A percentile compares a stretch with the other conserved stretches of the same genome.
phyloP scores from a whole-genome alignment of 2,888 invertebrate species.

The Diabrotica balteata region DNA sequence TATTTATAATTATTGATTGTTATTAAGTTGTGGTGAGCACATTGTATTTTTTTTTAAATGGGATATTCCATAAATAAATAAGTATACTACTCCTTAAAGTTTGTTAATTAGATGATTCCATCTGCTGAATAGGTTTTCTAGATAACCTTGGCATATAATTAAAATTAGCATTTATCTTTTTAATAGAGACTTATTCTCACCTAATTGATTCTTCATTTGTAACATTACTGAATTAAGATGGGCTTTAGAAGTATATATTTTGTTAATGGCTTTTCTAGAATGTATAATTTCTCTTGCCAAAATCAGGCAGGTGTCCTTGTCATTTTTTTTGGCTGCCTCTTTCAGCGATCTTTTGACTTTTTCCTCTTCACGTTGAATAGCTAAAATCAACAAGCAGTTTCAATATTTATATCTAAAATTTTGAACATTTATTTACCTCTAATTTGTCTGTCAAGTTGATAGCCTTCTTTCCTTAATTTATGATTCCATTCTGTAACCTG shows the following conservation, averaged over 20 bases:
- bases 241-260: conserved; percentile 95
- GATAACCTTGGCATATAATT: no score
- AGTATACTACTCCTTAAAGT: no score
- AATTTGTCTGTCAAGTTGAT: conserved; percentile 93
- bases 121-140: no score
- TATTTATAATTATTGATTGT: no score
- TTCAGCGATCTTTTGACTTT: conserved; percentile 93
- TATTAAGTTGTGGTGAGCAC: no score
- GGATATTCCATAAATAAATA: no score
- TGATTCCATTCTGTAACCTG: conserved; percentile 97
- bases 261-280: conserved; percentile 86
- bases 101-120: no score
- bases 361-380: conserved; percentile 95
- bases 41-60: no score
- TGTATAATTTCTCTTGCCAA: conserved; percentile 92
- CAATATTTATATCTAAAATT: background rate
- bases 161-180: no score
- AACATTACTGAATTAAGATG: conserved; percentile 95
- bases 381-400: conserved; percentile 60
- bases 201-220: conserved; percentile 97
- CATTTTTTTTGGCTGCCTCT: conserved; percentile 93
- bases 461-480: conserved; percentile 92
- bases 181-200: conserved; percentile 60
- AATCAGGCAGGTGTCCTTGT: conserved; percentile 92
- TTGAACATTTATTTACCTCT: conserved; percentile 64